Base-by-base conservation (phyloP, 2,113 vertebrate species). In the Cygnus atratus region DNA sequence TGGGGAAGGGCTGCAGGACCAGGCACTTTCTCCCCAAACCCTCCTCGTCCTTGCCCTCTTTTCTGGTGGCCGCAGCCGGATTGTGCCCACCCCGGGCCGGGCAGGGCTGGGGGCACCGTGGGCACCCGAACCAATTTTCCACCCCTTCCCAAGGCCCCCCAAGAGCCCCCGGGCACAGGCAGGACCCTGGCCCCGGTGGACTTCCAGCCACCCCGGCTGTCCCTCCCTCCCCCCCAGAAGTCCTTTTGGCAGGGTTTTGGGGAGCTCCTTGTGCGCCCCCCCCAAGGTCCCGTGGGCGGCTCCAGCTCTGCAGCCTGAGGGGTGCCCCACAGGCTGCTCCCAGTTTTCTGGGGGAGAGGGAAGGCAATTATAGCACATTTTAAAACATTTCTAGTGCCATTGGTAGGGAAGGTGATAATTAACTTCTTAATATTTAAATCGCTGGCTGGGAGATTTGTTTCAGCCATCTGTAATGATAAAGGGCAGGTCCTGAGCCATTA, bases 141-240 rank as follows among this genome's bases (percentile, higher is more conserved):
- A 13, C 8, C 7, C 10, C 6, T 4, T 65, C 8, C 37, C 22
- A 44, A 24, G 50, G 26, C 31, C 4, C 50, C 48, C 8, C 16
- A 13, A 1, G 5, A 50, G 39, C 3, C 50, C 11, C 55, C 3
- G 28, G 43, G 35, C 43, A 71, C 41, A 6, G 12, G 3, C 14
- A 72, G 67, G 24, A 3, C 10, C 39, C 9, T 19, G 77, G 62
- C 66, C 84, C 44, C 72, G 13, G 8, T 0, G 22, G 19, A 3
- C 26, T 26, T 35, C 1, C 1, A 66, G 21, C 4, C 55, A 33
- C 35, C 37, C 29, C 24, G 2, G 21, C 5, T n/a, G 33, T 11
- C 39, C 39, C 10, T 10, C 46, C 46, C 41, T 11, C 41, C 19
- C 21, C 52, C 80, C 21, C 41, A 26, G 43, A 78, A 72, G 57